phyloP scores from a whole-genome alignment of 2,113 vertebrate species.

The Meleagris gallopavo region DNA sequence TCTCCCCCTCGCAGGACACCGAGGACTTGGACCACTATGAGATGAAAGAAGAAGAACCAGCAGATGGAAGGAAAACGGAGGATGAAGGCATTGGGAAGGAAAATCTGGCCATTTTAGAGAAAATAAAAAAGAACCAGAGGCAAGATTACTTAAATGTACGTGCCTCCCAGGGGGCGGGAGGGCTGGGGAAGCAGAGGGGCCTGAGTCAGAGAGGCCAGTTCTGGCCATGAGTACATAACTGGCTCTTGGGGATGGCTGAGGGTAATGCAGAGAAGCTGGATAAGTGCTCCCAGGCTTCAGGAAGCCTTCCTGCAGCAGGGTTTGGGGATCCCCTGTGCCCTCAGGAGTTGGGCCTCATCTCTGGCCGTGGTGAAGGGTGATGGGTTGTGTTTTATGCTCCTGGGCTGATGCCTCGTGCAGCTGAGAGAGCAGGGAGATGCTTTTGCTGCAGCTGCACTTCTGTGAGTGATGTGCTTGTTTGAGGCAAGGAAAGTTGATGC shows the following conservation, averaged over 20 bases:
- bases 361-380: background rate
- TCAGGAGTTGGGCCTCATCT: background rate
- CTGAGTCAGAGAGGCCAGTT: background rate
- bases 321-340: background rate
- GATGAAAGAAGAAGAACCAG: constrained; percentile 85
- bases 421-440: too few species aligned
- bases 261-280: background rate
- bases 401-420: background rate
- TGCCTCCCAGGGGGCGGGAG: constrained; percentile 52
- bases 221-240: background rate
- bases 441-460: background rate
- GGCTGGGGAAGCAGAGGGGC: constrained; percentile 21
- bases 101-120: constrained; percentile 84
- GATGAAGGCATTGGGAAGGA: constrained; percentile 85
- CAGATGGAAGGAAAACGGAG: constrained; percentile 81
- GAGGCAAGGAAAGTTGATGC: background rate
- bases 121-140: constrained; percentile 88
- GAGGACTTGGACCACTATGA: constrained; percentile 85
- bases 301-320: background rate
- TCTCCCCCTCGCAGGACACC: constrained; percentile 70
- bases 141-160: constrained; percentile 89
- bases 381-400: background rate
- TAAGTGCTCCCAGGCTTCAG: background rate
- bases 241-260: background rate
- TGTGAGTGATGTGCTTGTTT: accelerated